Percentiles rank a stretch among this genome's conserved stretches.
Evolutionary conservation across 2,797 vertebrate genomes (phyloP).

Genomic region (Meda fulgida): DNA sequence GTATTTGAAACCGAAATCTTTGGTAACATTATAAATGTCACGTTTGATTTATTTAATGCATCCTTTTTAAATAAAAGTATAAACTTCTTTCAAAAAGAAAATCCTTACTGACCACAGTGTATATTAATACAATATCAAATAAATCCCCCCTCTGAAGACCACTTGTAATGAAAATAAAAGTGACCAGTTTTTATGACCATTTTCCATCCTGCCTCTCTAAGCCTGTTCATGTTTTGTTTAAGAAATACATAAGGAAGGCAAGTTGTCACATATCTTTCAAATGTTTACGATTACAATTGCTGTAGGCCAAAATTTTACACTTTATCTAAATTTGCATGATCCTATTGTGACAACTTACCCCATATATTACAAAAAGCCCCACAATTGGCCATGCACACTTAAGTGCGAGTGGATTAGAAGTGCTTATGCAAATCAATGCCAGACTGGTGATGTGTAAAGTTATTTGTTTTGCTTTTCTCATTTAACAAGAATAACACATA

Average conservation of each 20-base stretch:
- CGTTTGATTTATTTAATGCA: neutral
- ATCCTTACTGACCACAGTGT: neutral
- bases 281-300: neutral
- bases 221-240: neutral
- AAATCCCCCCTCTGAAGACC: neutral
- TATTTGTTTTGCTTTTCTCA: slow-evolving; percentile 9
- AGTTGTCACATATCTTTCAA: neutral
- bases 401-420: neutral
- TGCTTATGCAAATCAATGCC: neutral
- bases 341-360: neutral
- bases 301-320: neutral
- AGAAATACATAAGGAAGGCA: neutral
- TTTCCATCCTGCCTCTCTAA: neutral
- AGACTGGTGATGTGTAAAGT: neutral
- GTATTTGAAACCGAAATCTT: neutral
- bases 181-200: neutral
- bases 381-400: neutral
- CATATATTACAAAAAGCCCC: neutral
- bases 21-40: neutral
- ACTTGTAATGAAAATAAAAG: neutral
- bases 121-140: neutral
- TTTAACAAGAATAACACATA: neutral
- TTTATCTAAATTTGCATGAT: neutral
- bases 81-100: neutral
- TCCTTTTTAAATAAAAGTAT: neutral